Evolutionary conservation across 2,888 invertebrate species (phyloP).

Genomic region (Brenthis daphne): DNA sequence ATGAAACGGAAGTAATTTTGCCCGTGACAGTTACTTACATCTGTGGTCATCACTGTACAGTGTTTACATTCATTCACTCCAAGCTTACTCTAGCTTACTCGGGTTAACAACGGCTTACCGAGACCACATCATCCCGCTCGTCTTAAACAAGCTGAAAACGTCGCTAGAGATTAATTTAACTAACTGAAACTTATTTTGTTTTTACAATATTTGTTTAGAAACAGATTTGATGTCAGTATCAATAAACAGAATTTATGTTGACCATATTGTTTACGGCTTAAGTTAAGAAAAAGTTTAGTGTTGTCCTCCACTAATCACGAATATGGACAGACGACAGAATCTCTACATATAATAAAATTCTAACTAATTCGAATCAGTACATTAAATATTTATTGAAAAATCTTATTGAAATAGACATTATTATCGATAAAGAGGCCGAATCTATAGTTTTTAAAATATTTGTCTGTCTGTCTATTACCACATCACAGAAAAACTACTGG

Average conservation of each 20-base stretch:
- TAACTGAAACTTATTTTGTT: constrained; percentile 8
- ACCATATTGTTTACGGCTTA: too few species aligned
- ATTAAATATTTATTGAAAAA: too few species aligned
- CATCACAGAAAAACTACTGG: too few species aligned
- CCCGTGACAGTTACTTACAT: constrained; percentile 16
- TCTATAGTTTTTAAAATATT: too few species aligned
- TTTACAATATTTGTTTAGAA: constrained; percentile 9
- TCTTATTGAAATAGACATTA: too few species aligned
- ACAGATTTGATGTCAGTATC: not conserved
- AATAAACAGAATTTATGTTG: not conserved
- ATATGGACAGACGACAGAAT: too few species aligned
- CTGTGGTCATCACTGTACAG: constrained; percentile 18
- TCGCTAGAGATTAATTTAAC: constrained; percentile 25
- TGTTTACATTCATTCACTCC: constrained; percentile 31
- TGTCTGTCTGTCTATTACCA: too few species aligned
- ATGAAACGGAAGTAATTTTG: constrained; percentile 2
- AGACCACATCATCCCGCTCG: constrained; percentile 33
- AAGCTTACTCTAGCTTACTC: constrained; percentile 34
- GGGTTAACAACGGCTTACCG: constrained; percentile 36
- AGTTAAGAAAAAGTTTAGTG: too few species aligned
- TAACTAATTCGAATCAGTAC: too few species aligned
- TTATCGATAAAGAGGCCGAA: too few species aligned
- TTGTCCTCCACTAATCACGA: too few species aligned
- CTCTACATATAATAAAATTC: too few species aligned
- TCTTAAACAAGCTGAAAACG: constrained; percentile 29